phyloP scores from a whole-genome alignment of 2,888 invertebrate species.

The Orthonychiurus folsomi region DNA sequence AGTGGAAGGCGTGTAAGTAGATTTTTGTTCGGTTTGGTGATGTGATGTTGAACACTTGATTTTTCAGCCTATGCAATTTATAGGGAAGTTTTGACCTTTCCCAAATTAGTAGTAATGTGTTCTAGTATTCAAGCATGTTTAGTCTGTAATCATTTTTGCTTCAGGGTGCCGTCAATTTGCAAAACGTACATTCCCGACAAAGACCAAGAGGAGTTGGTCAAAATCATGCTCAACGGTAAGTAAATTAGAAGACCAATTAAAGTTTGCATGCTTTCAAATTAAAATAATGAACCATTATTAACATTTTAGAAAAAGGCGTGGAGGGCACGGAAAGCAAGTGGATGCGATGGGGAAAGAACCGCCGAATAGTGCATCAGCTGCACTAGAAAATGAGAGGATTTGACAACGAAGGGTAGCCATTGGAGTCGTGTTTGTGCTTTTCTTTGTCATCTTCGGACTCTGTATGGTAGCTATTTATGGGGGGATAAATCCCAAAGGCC shows the following conservation, averaged over 20 bases:
- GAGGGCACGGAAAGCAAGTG: neutral
- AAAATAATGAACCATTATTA: neutral
- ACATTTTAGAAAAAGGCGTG: slow-evolving; percentile 5
- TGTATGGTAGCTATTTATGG: slow-evolving; percentile 53
- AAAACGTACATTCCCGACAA: slow-evolving; percentile 18
- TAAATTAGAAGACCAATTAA: too few relatives aligned
- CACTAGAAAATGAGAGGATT: slow-evolving; percentile 44
- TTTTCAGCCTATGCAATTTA: too few relatives aligned
- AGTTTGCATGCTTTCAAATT: slow-evolving; percentile 8
- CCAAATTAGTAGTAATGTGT: too few relatives aligned
- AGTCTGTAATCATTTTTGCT: neutral
- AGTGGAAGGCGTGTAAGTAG: slow-evolving; percentile 25
- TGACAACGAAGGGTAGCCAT: slow-evolving; percentile 55
- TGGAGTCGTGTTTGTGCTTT: slow-evolving; percentile 51
- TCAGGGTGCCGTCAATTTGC: neutral
- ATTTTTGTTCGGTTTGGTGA: neutral
- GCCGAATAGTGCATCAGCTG: slow-evolving; percentile 8
- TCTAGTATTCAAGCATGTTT: too few relatives aligned
- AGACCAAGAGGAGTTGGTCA: neutral
- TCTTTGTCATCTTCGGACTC: slow-evolving; percentile 50
- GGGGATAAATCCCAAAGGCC: slow-evolving; percentile 50
- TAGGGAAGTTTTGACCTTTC: too few relatives aligned
- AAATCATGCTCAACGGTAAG: neutral
- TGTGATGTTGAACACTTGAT: too few relatives aligned
- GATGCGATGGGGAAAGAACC: neutral